Percentiles rank a stretch among this genome's conserved stretches.
These are phyloP conservation scores for Grammomys surdaster DNA, from an alignment of 2,113 vertebrate species.

Conservation along the genomic window DNA sequence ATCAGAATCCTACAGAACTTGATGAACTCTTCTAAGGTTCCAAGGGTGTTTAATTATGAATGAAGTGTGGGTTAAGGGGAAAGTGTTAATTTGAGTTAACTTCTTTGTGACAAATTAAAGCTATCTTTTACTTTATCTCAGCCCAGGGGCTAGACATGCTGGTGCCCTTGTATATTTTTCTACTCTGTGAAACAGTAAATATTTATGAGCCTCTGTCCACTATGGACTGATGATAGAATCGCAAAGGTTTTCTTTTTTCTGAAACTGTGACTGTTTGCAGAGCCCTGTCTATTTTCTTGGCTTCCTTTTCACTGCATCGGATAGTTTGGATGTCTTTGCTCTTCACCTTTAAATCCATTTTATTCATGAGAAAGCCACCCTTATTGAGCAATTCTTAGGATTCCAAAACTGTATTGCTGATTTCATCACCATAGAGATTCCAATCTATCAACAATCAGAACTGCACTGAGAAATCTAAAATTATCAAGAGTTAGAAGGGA, in stretches of 20 bases:
- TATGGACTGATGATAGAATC: neutral
- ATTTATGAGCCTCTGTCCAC: neutral
- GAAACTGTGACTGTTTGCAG: neutral
- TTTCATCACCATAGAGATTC: neutral
- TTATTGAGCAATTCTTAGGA: neutral
- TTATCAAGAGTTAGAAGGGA: neutral
- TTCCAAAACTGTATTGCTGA: neutral
- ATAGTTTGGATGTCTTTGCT: constrained; percentile 4
- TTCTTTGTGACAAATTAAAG: neutral
- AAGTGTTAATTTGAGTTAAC: neutral
- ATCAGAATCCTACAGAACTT: neutral
- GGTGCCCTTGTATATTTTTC: neutral
- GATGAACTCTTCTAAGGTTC: neutral
- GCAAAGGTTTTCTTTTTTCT: neutral
- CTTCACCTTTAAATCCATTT: constrained; percentile 3
- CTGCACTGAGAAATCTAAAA: neutral
- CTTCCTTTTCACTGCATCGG: neutral
- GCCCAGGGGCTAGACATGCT: neutral
- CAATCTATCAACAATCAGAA: neutral
- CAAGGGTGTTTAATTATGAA: constrained; percentile 2
- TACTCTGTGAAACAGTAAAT: neutral
- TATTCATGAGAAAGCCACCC: neutral
- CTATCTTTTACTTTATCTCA: neutral
- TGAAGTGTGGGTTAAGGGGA: neutral
- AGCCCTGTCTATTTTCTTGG: neutral